A percentile compares a stretch with the other conserved stretches of the same genome.
phyloP scores from a whole-genome alignment of 2,888 invertebrate genomes.

The Cremastinae sp. region DNA sequence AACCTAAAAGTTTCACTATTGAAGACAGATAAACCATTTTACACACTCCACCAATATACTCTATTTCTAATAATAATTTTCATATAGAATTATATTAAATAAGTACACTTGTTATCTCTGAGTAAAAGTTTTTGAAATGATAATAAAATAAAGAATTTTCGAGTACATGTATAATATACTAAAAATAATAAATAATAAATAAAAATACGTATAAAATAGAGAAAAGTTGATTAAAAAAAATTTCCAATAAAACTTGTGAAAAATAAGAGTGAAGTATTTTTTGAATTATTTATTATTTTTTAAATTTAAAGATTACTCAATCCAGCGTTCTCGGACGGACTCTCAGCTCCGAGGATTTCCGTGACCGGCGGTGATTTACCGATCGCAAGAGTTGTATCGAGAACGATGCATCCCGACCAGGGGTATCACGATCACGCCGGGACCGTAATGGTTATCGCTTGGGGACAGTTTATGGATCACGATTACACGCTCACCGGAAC shows the following conservation, averaged over 20 bases:
- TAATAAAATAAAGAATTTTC: too few species aligned
- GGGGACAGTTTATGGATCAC: conserved; percentile 98
- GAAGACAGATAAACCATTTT: too few species aligned
- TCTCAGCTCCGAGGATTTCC: conserved; percentile 91
- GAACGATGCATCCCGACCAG: conserved; percentile 95
- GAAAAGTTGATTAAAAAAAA: too few species aligned
- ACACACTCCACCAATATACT: too few species aligned
- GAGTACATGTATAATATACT: too few species aligned
- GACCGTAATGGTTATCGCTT: conserved; percentile 95
- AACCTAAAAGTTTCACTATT: too few species aligned
- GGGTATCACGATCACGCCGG: conserved; percentile 96
- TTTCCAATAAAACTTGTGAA: neutral
- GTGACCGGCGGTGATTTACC: conserved; percentile 90
- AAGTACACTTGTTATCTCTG: too few species aligned
- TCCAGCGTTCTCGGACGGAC: conserved; percentile 92
- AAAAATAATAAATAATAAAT: too few species aligned
- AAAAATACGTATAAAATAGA: too few species aligned
- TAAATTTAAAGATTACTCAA: conserved; percentile 85
- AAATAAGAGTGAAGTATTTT: neutral
- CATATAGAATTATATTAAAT: too few species aligned
- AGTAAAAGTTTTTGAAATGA: too few species aligned
- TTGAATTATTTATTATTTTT: conserved; percentile 9
- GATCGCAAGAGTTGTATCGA: conserved; percentile 91
- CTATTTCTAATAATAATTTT: too few species aligned
- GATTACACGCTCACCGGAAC: conserved; percentile 94